Conservation (phyloP, 2,888 invertebrate genomes). For the Gryllus longicercus region DNA sequence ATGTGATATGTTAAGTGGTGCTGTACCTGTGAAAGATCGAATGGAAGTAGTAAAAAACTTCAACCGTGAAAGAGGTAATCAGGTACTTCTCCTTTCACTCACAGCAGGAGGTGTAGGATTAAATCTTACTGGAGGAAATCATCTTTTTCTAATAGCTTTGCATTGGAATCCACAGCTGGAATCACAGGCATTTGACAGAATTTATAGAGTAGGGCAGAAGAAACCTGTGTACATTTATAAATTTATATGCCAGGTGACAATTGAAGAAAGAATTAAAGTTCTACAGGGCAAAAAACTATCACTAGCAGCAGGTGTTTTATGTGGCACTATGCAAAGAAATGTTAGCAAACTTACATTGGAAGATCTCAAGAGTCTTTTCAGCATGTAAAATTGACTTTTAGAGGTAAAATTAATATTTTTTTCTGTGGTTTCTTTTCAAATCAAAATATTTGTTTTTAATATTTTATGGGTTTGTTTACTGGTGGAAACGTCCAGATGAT, state of each 20-base stretch:
- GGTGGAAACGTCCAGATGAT: too few species aligned
- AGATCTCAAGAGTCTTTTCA: too few species aligned
- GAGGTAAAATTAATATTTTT: too few species aligned
- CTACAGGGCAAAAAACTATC: slow-evolving; percentile 77
- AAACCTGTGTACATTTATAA: slow-evolving; percentile 79
- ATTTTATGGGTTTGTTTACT: too few species aligned
- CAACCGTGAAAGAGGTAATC: slow-evolving; percentile 58
- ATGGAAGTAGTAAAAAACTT: slow-evolving; percentile 66
- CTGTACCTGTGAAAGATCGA: slow-evolving; percentile 67
- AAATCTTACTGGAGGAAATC: slow-evolving; percentile 89
- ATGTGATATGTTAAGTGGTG: slow-evolving; percentile 70
- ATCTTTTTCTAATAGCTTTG: slow-evolving; percentile 83
- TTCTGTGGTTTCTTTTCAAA: too few species aligned
- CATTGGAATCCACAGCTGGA: slow-evolving; percentile 98
- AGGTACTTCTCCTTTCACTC: slow-evolving; percentile 77
- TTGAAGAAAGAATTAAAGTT: slow-evolving; percentile 79
- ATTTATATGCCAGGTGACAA: slow-evolving; percentile 78
- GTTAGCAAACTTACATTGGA: too few species aligned
- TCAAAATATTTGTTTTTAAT: too few species aligned
- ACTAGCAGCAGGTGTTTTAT: slow-evolving; percentile 71
- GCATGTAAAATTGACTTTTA: too few species aligned
- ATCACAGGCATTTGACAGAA: slow-evolving; percentile 89
- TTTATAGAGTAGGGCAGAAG: slow-evolving; percentile 86
- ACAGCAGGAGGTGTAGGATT: slow-evolving; percentile 94
- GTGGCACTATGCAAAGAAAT: too few species aligned